Evolutionary conservation across 2,888 invertebrate genomes (phyloP).

Genomic region (Halocaridina rubra): DNA sequence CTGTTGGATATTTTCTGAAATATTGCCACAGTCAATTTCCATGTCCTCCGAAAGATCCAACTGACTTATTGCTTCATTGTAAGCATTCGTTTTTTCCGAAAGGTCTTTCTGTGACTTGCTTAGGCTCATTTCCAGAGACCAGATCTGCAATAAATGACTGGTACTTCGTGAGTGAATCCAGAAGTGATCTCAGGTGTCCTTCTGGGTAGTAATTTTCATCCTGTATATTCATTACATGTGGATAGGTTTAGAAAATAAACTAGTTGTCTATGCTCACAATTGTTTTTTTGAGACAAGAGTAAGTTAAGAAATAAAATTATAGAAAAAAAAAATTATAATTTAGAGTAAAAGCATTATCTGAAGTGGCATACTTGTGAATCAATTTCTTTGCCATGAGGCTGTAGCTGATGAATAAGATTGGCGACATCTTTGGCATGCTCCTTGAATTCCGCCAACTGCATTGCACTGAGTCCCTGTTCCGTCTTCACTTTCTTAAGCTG

Average conservation of each 20-base stretch:
- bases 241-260: no score
- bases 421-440: constrained; percentile 29
- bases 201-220: no score
- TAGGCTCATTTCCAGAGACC: constrained; percentile 1
- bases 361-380: constrained; percentile 11
- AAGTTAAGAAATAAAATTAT: no score
- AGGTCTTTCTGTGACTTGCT: constrained; percentile 9
- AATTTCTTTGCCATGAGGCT: constrained; percentile 1
- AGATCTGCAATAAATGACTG: neutral
- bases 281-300: no score
- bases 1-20: neutral
- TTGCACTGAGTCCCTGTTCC: neutral
- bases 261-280: no score
- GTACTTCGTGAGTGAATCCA: no score
- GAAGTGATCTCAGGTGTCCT: no score
- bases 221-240: no score
- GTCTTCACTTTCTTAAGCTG: neutral
- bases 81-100: neutral
- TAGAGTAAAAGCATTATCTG: neutral
- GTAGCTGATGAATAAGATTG: neutral
- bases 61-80: neutral
- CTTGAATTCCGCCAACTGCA: constrained; percentile 3
- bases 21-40: neutral
- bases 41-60: neutral
- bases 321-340: neutral